A percentile compares a stretch with the other conserved stretches of the same genome.
phyloP scores from a whole-genome alignment of 2,113 vertebrate genomes.

The Esox niger region DNA sequence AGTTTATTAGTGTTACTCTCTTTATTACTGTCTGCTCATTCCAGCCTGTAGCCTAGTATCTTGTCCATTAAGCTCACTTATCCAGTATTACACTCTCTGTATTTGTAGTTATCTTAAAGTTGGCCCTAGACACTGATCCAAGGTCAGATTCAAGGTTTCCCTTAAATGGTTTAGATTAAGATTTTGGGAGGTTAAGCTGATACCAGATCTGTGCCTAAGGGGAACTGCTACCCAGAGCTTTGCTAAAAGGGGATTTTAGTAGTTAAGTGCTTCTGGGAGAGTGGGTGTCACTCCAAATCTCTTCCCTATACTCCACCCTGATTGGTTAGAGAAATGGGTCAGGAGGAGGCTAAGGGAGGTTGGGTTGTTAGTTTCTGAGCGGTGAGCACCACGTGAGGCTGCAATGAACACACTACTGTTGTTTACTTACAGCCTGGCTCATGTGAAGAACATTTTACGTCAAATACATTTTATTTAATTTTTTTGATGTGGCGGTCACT shows the following conservation, averaged over 20 bases:
- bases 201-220: constrained; percentile 23
- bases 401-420: background rate
- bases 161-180: constrained; percentile 18
- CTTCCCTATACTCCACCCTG: constrained; percentile 21
- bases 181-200: constrained; percentile 38
- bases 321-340: constrained; percentile 58
- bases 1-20: no score
- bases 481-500: no score
- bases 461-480: no score
- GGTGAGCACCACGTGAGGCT: background rate
- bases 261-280: constrained; percentile 36
- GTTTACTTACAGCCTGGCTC: constrained; percentile 9
- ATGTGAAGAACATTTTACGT: no score
- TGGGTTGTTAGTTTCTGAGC: constrained; percentile 20
- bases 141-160: no score
- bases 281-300: constrained; percentile 37
- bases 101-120: no score
- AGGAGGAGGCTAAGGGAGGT: constrained; percentile 42
- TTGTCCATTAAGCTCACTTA: no score
- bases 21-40: no score
- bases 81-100: no score
- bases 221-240: background rate
- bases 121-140: no score
- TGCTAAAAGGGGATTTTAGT: constrained; percentile 42
- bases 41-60: no score